These are phyloP conservation scores for Philypnodon macrostomus DNA, from an alignment of 2,797 vertebrate species.

Conservation along the genomic window DNA sequence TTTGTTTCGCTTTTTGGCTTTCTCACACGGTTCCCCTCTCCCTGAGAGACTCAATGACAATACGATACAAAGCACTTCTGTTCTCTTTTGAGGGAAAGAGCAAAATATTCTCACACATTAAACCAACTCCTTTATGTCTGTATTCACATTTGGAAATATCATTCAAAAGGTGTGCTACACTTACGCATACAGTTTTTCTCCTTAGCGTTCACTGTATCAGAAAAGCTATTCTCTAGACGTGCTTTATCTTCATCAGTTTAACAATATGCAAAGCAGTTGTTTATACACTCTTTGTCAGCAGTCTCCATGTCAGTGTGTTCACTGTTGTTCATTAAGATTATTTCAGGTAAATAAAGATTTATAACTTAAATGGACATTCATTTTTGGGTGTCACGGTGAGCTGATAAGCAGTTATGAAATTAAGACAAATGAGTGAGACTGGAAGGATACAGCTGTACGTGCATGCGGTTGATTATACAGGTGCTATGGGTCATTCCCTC, in stretches of 20 bases:
- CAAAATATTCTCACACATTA: background rate
- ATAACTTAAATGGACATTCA: slow-evolving; percentile 34
- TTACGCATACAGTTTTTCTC: background rate
- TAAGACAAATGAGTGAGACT: slow-evolving; percentile 32
- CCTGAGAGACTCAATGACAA: slow-evolving; percentile 6
- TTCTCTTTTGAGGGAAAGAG: slow-evolving; percentile 1
- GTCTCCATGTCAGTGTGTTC: slow-evolving; percentile 33
- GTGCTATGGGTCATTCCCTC: too few species aligned
- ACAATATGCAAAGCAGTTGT: slow-evolving; percentile 17
- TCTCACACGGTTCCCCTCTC: slow-evolving; percentile 36
- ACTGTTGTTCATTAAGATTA: slow-evolving; percentile 15
- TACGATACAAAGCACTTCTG: background rate
- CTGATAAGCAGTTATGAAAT: slow-evolving; percentile 38
- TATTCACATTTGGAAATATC: background rate
- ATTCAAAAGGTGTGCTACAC: background rate
- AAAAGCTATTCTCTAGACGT: background rate
- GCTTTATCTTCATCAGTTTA: slow-evolving; percentile 18
- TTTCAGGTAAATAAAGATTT: slow-evolving; percentile 29
- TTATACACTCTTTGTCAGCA: slow-evolving; percentile 30
- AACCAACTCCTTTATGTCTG: background rate
- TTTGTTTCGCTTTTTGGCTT: slow-evolving; percentile 39
- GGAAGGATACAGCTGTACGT: too few species aligned
- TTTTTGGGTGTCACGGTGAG: slow-evolving; percentile 23
- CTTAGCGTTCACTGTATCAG: background rate
- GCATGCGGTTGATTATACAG: too few species aligned